phyloP scores from a whole-genome alignment of 1,140 invertebrate species.

The Apocrypta bakeri region DNA sequence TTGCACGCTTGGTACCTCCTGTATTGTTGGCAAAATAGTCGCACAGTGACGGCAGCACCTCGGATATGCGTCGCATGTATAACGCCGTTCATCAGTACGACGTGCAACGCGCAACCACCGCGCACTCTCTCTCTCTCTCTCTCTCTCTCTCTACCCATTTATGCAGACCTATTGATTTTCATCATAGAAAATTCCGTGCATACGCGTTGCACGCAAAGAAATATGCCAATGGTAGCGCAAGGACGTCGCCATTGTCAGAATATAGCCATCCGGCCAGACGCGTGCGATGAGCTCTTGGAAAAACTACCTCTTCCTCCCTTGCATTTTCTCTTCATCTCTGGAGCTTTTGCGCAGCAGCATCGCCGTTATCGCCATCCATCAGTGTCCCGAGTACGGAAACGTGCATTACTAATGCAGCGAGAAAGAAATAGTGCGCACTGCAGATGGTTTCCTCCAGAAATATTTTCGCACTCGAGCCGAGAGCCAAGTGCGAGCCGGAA shows the following conservation, averaged over 20 bases:
- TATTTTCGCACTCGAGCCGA: slow-evolving; percentile 25
- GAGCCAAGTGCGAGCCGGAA: not conserved
- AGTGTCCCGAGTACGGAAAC: slow-evolving; percentile 16
- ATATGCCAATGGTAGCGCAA: not conserved
- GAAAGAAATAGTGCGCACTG: slow-evolving; percentile 18
- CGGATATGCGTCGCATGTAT: slow-evolving; percentile 27
- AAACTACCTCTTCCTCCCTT: not conserved
- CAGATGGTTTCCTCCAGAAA: slow-evolving; percentile 30
- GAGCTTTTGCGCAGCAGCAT: not conserved
- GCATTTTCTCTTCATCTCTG: not conserved
- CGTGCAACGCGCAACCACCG: not conserved
- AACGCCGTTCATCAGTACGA: slow-evolving; percentile 28
- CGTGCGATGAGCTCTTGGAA: not conserved
- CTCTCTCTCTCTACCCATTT: not conserved
- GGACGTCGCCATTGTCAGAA: not conserved
- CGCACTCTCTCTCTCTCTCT: not conserved
- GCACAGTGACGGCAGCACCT: not conserved
- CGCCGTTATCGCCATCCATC: slow-evolving; percentile 27
- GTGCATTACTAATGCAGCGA: slow-evolving; percentile 31
- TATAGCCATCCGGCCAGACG: not conserved
- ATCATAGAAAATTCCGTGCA: not conserved
- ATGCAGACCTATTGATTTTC: slow-evolving; percentile 16
- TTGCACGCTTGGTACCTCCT: not conserved
- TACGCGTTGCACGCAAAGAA: not conserved
- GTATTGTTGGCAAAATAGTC: slow-evolving; percentile 13